Evolutionary conservation across 2,888 invertebrate genomes (phyloP), one percentile per base, ranked within the genome.

Genomic region (Drosophila lacicola): DNA sequence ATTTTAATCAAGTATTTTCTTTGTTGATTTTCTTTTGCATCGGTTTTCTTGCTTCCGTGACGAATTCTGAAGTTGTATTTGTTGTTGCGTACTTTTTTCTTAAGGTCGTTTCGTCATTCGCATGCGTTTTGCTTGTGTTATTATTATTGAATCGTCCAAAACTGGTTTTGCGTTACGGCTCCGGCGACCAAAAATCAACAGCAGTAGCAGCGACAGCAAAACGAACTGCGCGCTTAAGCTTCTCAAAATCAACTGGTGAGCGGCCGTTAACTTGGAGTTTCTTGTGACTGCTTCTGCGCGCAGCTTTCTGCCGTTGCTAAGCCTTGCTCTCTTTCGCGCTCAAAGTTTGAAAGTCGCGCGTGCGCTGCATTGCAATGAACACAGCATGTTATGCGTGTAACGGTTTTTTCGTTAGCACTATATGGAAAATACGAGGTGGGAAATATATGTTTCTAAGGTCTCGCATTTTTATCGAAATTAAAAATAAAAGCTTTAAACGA

Each of bases 61-160:
- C 56, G 19, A 55, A 65, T 42, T 72, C 37, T 72, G 10, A 17
- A 33, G 25, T 49, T 14, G 5, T 25, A 4, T 14, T 51, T 49
- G 36, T 46, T 62, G 17, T 74, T 49, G 53, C 42, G 50, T 70
- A 54, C n/a, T 41, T 71, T 70, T 67, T 68, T 64, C 67, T 74
- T 86, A 82, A 82, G 83, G 86, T 70, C 78, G 84, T 84, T 90
- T 87, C 70, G 74, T 72, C 82, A 82, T 78, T 78, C 67, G 74
- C 72, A 72, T 74, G 69, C 66, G 85, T 69, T 72, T 66, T 62
- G 65, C 63, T 64, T 69, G 57, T 66, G 58, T 77, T 79, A 46
- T 71, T 79, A 62, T 66, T 70, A 55, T 65, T 70, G 53, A 58
- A 70, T 66, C 54, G 65, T 61, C 49, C 33, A 74, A 78, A 86